Conservation (phyloP, 2,113 vertebrate genomes). For the Cavia porcellus region DNA sequence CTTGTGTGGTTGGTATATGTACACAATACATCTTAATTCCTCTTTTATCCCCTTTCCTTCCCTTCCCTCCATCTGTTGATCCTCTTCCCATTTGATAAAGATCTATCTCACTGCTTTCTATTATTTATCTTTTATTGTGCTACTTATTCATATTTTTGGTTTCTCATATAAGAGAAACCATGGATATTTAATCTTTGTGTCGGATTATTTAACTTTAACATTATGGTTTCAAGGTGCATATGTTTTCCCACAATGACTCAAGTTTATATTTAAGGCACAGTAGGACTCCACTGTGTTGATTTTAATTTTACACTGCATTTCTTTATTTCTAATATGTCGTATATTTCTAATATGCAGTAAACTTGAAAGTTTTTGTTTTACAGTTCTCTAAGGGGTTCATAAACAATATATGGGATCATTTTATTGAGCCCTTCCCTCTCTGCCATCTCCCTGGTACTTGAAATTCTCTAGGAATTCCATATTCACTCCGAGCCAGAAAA, state of each 20-base stretch:
- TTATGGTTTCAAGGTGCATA: too few species aligned
- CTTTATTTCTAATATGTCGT: slow-evolving; percentile 8
- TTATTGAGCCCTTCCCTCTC: not conserved
- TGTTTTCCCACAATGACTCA: too few species aligned
- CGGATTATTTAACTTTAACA: too few species aligned
- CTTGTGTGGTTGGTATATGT: not conserved
- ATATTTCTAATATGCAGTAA: slow-evolving; percentile 6
- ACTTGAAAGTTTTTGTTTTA: not conserved
- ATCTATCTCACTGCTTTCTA: not conserved
- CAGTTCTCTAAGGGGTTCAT: not conserved
- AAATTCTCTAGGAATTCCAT: not conserved
- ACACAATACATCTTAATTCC: not conserved
- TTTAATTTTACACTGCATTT: slow-evolving; percentile 3
- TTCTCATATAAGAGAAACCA: not conserved
- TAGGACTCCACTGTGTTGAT: not conserved
- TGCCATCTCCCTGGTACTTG: not conserved
- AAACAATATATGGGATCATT: not conserved
- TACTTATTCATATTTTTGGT: not conserved
- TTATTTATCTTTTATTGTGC: not conserved
- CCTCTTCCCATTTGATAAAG: not conserved
- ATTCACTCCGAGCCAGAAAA: not conserved
- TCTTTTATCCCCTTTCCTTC: not conserved
- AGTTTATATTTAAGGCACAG: not conserved
- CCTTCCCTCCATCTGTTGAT: not conserved
- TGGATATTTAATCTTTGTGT: not conserved